These are phyloP conservation scores for Acleris emargana DNA, from an alignment of 2,888 invertebrate species.

Conservation along the genomic window DNA sequence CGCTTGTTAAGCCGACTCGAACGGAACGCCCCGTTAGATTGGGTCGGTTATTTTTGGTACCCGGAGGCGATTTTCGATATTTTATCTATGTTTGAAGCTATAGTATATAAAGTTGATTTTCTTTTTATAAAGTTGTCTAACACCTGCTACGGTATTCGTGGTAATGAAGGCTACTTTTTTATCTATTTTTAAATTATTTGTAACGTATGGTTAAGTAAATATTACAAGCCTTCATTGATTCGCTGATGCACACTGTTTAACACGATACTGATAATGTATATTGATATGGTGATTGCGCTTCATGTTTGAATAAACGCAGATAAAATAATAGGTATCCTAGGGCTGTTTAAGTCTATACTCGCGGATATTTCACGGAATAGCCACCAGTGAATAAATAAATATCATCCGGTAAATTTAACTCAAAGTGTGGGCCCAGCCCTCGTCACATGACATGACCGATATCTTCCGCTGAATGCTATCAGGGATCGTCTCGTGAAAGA, in stretches of 20 bases:
- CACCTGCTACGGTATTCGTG: too few species aligned
- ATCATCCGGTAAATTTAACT: constrained; percentile 83
- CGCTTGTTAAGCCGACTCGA: background rate
- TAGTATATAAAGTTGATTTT: too few species aligned
- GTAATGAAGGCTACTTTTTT: too few species aligned
- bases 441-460: constrained; percentile 80
- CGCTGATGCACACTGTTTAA: too few species aligned
- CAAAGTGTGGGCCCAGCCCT: constrained; percentile 68
- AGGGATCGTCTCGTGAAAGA: constrained; percentile 75
- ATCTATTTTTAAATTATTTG: too few species aligned
- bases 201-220: too few species aligned
- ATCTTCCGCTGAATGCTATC: constrained; percentile 76
- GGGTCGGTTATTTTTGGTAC: background rate
- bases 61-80: too few species aligned
- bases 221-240: too few species aligned
- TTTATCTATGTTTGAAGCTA: too few species aligned
- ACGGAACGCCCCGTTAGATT: background rate
- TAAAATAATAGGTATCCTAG: background rate
- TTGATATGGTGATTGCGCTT: constrained; percentile 17
- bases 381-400: constrained; percentile 77
- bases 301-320: constrained; percentile 6
- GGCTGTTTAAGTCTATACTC: constrained; percentile 44
- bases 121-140: too few species aligned
- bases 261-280: background rate
- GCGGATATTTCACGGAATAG: constrained; percentile 67